phyloP scores from a whole-genome alignment of 1,140 invertebrate species.

The Muscidifurax raptorellus region DNA sequence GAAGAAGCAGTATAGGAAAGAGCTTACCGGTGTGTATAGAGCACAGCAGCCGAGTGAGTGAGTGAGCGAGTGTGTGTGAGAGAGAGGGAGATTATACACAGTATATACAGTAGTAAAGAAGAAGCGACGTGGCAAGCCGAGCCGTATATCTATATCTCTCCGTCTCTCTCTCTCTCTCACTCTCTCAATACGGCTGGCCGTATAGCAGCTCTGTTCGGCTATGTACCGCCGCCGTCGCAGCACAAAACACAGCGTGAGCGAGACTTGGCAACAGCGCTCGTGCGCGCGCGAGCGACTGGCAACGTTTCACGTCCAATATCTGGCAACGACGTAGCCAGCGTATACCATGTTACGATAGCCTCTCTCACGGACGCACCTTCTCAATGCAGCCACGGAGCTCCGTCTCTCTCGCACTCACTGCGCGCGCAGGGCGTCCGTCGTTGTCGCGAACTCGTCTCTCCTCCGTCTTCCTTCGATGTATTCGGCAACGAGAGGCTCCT shows the following conservation, averaged over 20 bases:
- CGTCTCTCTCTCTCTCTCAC: not conserved
- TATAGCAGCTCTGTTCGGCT: not conserved
- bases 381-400: slow-evolving; percentile 1
- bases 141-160: not conserved
- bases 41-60: slow-evolving; percentile 40
- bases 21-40: slow-evolving; percentile 53
- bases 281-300: not conserved
- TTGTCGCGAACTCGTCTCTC: not conserved
- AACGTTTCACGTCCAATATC: slow-evolving; percentile 22
- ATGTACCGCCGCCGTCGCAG: not conserved
- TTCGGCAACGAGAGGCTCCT: not conserved
- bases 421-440: not conserved
- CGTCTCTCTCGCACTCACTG: not conserved
- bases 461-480: no score
- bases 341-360: not conserved
- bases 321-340: slow-evolving; percentile 1
- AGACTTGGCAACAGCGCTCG: slow-evolving; percentile 1
- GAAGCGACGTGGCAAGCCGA: slow-evolving; percentile 57
- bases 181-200: not conserved
- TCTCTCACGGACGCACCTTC: slow-evolving; percentile 44
- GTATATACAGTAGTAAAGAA: not conserved
- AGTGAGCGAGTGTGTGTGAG: slow-evolving; percentile 44
- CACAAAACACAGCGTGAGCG: slow-evolving; percentile 12
- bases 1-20: not conserved
- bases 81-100: slow-evolving; percentile 39